These are phyloP conservation scores for Clanis bilineata DNA, from an alignment of 2,888 invertebrate species.

Conservation along the genomic window DNA sequence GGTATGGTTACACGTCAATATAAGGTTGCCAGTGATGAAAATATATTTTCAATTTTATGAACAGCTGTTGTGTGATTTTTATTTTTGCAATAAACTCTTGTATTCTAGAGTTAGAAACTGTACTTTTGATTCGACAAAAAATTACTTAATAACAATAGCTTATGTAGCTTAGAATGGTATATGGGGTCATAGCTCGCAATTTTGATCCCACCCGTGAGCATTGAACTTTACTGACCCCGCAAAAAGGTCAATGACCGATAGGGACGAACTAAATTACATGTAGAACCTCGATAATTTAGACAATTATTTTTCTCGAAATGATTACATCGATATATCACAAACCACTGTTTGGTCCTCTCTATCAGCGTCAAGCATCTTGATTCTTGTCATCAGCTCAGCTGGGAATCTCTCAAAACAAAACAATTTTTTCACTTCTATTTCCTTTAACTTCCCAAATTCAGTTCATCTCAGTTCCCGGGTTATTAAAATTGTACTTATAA, in stretches of 20 bases:
- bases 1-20: background rate
- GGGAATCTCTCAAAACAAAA: too few relatives aligned
- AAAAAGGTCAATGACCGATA: background rate
- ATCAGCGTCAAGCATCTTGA: too few relatives aligned
- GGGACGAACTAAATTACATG: background rate
- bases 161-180: background rate
- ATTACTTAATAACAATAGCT: background rate
- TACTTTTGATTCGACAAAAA: too few relatives aligned
- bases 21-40: background rate
- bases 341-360: too few relatives aligned
- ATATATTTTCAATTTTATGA: slow-evolving; percentile 24
- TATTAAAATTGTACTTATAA: too few relatives aligned
- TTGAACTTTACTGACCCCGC: background rate
- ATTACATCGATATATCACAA: too few relatives aligned
- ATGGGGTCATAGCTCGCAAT: background rate
- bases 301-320: background rate
- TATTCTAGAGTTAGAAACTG: too few relatives aligned
- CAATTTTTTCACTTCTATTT: too few relatives aligned
- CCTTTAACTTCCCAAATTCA: too few relatives aligned
- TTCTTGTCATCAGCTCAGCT: too few relatives aligned
- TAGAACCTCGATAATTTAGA: background rate
- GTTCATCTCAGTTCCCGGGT: too few relatives aligned
- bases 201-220: background rate
- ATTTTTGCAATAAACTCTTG: too few relatives aligned
- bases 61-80: slow-evolving; percentile 22